Evolutionary conservation across 1,140 invertebrate genomes (phyloP).

Genomic region (Trichonephila clavipes): DNA sequence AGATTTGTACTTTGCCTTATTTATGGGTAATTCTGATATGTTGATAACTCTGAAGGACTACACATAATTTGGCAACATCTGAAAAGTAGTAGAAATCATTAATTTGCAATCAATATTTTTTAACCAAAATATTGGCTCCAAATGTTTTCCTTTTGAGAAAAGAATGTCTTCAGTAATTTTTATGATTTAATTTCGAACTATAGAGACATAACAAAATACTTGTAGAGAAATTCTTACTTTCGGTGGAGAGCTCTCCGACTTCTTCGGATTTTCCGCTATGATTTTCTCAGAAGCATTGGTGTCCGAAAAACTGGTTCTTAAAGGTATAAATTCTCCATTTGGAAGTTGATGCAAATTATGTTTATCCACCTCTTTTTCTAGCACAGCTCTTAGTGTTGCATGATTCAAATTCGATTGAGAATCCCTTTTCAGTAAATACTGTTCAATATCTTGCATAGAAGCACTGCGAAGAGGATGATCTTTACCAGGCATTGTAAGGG

Average conservation of each 20-base stretch:
- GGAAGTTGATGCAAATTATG: constrained; percentile 55
- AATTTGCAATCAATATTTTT: no score
- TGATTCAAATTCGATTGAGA: constrained; percentile 76
- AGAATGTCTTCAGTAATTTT: no score
- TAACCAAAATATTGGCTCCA: no score
- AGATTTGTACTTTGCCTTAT: no score
- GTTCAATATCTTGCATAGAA: constrained; percentile 78
- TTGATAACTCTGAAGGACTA: no score
- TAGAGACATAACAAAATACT: no score
- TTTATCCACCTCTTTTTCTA: constrained; percentile 79
- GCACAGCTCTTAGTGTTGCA: constrained; percentile 78
- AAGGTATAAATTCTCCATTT: constrained; percentile 56
- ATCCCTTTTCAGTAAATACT: constrained; percentile 77
- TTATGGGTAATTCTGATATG: no score
- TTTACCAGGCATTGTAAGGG: constrained; percentile 67
- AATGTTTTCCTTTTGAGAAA: no score
- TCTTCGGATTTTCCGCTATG: background rate
- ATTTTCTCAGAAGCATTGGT: background rate
- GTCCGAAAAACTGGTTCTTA: background rate
- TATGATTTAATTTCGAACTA: no score
- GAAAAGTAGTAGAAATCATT: no score
- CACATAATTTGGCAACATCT: no score
- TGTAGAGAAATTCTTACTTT: background rate
- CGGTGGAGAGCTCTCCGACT: background rate
- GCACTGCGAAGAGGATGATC: constrained; percentile 64